Percentiles rank a stretch among this genome's conserved stretches.
Conservation (phyloP, 2,797 vertebrate species). For the Denticeps clupeoides region DNA sequence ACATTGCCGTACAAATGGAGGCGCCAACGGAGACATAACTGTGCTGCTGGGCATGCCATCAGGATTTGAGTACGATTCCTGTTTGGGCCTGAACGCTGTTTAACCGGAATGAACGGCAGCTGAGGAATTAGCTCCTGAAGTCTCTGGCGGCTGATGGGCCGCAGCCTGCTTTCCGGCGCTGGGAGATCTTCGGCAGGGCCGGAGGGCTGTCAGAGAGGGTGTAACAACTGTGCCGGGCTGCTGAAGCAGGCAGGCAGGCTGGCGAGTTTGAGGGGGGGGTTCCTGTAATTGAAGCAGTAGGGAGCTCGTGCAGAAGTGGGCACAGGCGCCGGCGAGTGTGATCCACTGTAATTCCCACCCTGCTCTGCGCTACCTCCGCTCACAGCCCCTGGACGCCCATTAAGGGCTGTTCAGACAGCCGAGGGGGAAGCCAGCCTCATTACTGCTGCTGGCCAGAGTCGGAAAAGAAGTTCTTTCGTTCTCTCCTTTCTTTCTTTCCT, state of each 20-base stretch:
- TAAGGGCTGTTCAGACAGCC: conserved; percentile 19
- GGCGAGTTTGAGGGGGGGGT: background rate
- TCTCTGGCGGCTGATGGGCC: no score
- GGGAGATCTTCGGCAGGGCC: no score
- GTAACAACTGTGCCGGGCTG: background rate
- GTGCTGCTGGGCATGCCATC: no score
- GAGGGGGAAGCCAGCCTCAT: conserved; percentile 23
- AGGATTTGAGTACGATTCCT: no score
- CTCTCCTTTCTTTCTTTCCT: no score
- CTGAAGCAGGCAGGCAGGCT: background rate
- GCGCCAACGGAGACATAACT: no score
- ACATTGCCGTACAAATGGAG: no score
- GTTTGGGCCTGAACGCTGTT: no score
- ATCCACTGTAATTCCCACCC: conserved; percentile 30
- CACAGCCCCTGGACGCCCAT: conserved; percentile 18
- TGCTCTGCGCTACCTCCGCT: conserved; percentile 13
- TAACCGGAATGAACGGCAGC: no score
- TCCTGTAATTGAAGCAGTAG: conserved; percentile 16
- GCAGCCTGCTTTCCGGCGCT: no score
- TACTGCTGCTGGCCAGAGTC: conserved; percentile 24
- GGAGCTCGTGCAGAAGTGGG: conserved; percentile 15
- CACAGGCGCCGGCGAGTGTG: conserved; percentile 19
- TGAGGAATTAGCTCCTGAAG: no score
- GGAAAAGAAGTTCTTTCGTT: conserved; percentile 14
- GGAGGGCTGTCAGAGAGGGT: no score